Base-by-base conservation (phyloP, 2,888 invertebrate genomes). In the Tineola bisselliella region DNA sequence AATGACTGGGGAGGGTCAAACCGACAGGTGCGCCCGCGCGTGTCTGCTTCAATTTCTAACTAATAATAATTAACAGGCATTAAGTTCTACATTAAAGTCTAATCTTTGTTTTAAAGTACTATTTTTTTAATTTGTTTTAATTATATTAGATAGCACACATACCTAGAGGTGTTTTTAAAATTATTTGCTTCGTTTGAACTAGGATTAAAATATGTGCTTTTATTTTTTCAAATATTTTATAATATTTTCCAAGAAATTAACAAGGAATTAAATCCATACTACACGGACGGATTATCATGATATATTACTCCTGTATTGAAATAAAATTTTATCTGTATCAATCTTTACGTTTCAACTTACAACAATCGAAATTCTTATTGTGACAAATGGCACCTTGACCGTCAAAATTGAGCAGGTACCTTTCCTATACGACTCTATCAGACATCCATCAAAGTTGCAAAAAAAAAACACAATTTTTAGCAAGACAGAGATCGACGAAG, bases 341-440 rank as follows among this genome's bases (percentile, higher is more conserved):
- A 58, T 58, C 58, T 58, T 58, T 33, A 33, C 15, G 31, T 33
- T 58, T 58, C 58, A 58, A 54, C 25, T 54, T 33, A 33, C 58
- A 58, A 58, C 58, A 58, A 58, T 33, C n/a, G 56, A 13, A 58
- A 19, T 58, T 58, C 10, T 76, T 84, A 84, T 86, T 84, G 82
- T 84, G 86, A 86, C 80, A 72, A 65, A 78, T 73, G 33, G 79
- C 83, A 84, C 81, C 82, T 84, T 81, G 81, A 81, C 81, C 79
- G 80, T 78, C 79, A 73, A 79, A 75, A 77, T 80, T 71, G 76
- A 77, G 84, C 86, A 86, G 86, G 86, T 86, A 86, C 76, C 73
- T 67, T 63, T 18, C 43, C 48, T 18, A 18, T 48, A 56, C 31
- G 58, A 17, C 58, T 58, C 58, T 58, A 58, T 58, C 58, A 33